phyloP scores from a whole-genome alignment of 1,140 invertebrate genomes.

The Leptestheria dahalacensis region DNA sequence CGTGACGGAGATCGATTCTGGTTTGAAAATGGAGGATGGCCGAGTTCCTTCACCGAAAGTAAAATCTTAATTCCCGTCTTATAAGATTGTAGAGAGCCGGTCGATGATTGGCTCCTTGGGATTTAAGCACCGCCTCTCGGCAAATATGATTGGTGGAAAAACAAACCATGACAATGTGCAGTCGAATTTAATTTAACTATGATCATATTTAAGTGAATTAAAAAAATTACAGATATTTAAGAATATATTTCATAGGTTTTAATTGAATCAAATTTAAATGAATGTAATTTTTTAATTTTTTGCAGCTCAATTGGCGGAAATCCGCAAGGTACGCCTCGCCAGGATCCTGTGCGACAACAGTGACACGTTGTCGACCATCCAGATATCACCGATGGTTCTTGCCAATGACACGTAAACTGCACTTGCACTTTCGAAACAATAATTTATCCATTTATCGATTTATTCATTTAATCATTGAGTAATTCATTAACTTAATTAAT shows the following conservation, averaged over 20 bases:
- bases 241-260: not conserved
- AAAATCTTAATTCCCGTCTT: too few species aligned
- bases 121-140: too few species aligned
- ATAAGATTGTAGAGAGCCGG: too few species aligned
- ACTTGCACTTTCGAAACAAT: not conserved
- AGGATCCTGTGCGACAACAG: not conserved
- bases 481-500: not conserved
- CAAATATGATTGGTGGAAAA: too few species aligned
- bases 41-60: conserved; percentile 33
- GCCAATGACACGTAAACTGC: not conserved
- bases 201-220: too few species aligned
- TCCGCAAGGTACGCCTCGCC: not conserved
- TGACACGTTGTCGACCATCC: not conserved
- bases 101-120: too few species aligned
- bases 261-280: not conserved
- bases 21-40: conserved; percentile 37
- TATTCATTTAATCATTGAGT: not conserved
- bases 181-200: too few species aligned
- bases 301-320: not conserved
- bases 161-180: too few species aligned
- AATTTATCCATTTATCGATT: not conserved
- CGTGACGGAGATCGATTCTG: conserved; percentile 36
- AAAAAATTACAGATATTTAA: too few species aligned
- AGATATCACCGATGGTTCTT: not conserved
- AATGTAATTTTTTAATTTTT: not conserved